These are phyloP conservation scores for Masnerella sp. DNA, from an alignment of 2,888 invertebrate genomes.

Conservation along the genomic window DNA sequence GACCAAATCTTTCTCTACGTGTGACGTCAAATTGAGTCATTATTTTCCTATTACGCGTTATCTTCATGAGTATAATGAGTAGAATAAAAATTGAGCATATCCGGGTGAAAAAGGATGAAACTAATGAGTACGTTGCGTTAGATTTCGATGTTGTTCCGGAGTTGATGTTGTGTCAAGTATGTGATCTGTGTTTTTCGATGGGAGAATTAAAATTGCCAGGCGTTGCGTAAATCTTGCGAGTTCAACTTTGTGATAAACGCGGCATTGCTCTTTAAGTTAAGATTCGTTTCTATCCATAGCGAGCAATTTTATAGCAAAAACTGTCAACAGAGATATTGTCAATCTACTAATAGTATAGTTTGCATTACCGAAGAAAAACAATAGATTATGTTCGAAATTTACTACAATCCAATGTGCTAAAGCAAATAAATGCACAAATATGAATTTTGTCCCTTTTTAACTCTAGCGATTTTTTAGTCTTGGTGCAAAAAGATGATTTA, in stretches of 20 bases:
- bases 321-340: no score
- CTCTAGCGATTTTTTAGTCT: no score
- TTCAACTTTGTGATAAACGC: constrained; percentile 16
- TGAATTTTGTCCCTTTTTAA: no score
- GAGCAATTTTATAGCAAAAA: background rate
- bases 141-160: constrained; percentile 3
- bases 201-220: constrained; percentile 1
- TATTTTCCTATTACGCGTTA: constrained; percentile 1
- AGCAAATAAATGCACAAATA: no score
- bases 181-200: constrained; percentile 9
- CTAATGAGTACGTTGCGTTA: background rate
- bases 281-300: constrained; percentile 1
- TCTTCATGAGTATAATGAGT: background rate
- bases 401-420: no score
- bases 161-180: constrained; percentile 8
- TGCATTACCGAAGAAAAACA: no score
- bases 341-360: no score
- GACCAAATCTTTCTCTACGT: no score
- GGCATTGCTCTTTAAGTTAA: background rate
- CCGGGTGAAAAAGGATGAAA: background rate
- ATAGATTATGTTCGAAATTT: no score
- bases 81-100: constrained; percentile 17
- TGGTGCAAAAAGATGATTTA: no score
- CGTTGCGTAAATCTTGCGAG: background rate
- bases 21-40: background rate